Base-by-base conservation (phyloP, 2,113 vertebrate genomes). In the Argyrosomus japonicus region DNA sequence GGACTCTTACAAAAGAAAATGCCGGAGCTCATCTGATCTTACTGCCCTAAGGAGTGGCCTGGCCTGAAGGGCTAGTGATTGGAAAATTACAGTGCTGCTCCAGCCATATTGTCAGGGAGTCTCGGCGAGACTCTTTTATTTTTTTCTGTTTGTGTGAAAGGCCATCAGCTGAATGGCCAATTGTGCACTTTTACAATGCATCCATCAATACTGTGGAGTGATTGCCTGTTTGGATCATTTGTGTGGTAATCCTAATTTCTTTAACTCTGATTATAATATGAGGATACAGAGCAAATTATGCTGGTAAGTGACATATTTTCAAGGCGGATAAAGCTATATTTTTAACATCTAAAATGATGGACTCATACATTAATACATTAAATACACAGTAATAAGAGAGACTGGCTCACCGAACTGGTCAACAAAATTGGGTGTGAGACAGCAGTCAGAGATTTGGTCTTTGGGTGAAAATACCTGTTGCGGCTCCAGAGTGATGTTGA, bases 41-140 rank as follows among this genome's bases (percentile, higher is more conserved):
- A 93, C 94, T 86, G 93, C 89, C 92, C 86, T 85, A 88, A 94
- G 92, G 93, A 94, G 87, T 76, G 90, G 91, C 83, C 88, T 67
- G 88, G 90, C 88, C 91, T 88, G 92, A 92, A 92, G 89, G 90
- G 91, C 89, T 79, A 84, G 91, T 95, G 94, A 95, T 95, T 95
- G 93, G 93, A 93, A 93, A 95, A 95, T 95, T 87, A 93, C 92
- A 93, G 94, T 84, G 85, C 87, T 74, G 77, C 86, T 87, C 70
- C 48, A 56, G 76, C 76, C 75, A 73, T 76, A 88, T 91, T 87
- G 88, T 91, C 54, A 87, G 81, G 68, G 81, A 91, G 86, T 83
- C 89, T 72, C 36, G 9, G 77, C 68, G 84, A 81, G 85, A 87
- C 84, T 87, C 83, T 82, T 64, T 58, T 58, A 6, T 79, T 82